Conservation (phyloP, 2,797 vertebrate genomes). For the Crocidura indochinensis region DNA sequence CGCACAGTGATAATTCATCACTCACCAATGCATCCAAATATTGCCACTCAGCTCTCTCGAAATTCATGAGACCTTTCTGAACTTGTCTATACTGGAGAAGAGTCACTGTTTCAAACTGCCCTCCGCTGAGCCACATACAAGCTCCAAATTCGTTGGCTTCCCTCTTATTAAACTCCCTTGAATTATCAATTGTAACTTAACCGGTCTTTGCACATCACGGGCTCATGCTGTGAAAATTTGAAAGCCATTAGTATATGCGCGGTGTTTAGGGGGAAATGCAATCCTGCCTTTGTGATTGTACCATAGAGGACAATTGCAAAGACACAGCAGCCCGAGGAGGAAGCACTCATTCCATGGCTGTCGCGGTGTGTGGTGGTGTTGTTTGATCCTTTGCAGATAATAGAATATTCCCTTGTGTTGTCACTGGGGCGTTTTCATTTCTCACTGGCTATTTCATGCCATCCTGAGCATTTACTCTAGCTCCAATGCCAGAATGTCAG, state of each 20-base stretch:
- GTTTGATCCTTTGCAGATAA: slow-evolving; percentile 28
- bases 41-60: not conserved
- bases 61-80: not conserved
- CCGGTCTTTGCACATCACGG: slow-evolving; percentile 1
- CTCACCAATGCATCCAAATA: not conserved
- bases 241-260: slow-evolving; percentile 36
- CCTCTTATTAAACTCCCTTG: not conserved
- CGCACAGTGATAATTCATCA: not conserved
- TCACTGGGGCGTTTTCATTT: slow-evolving; percentile 58
- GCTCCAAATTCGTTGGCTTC: slow-evolving; percentile 20
- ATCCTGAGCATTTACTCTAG: slow-evolving; percentile 52
- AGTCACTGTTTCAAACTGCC: not conserved
- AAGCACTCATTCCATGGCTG: not conserved
- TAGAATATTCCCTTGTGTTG: slow-evolving; percentile 22
- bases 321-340: not conserved
- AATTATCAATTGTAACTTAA: not conserved
- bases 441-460: slow-evolving; percentile 57
- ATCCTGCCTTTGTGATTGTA: slow-evolving; percentile 2
- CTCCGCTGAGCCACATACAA: not conserved
- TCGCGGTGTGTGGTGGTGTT: too few species aligned
- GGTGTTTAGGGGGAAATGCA: slow-evolving; percentile 40
- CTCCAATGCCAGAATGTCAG: slow-evolving; percentile 3
- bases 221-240: slow-evolving; percentile 12
- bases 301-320: slow-evolving; percentile 5
- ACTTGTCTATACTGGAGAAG: not conserved